Conservation (phyloP, 30 jellyfish, hydroid and myxozoan species). For the Aurelia sp. region DNA sequence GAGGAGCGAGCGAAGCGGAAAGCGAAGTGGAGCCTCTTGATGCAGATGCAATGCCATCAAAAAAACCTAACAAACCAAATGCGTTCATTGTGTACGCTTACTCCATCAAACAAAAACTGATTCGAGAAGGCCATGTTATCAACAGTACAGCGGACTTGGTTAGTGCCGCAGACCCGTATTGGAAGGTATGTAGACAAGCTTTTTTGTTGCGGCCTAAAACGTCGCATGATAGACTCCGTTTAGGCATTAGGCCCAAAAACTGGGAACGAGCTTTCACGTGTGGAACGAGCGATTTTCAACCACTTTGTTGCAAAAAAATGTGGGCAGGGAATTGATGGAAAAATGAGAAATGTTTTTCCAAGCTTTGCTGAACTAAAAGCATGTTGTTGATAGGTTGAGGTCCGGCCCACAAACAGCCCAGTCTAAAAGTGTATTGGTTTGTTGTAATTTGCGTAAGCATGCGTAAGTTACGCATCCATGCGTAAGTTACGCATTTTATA, state of each 20-base stretch:
- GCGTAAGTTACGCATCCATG: too few species aligned
- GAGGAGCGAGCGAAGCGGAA: too few species aligned
- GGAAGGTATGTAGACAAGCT: constrained; percentile 71
- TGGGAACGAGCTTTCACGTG: neutral
- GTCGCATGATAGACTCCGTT: neutral
- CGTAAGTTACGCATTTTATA: too few species aligned
- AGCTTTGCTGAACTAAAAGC: too few species aligned
- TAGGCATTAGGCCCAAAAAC: neutral
- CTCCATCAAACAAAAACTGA: constrained; percentile 71
- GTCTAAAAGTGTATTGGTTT: too few species aligned
- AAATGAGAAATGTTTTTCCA: too few species aligned
- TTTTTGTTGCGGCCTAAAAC: neutral
- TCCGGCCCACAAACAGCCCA: too few species aligned
- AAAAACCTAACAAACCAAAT: constrained; percentile 61
- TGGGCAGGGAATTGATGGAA: too few species aligned
- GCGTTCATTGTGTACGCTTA: constrained; percentile 82
- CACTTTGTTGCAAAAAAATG: too few species aligned
- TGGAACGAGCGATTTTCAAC: neutral
- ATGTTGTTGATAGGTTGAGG: too few species aligned
- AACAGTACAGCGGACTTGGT: constrained; percentile 72
- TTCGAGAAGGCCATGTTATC: constrained; percentile 80
- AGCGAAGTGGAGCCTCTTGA: too few species aligned
- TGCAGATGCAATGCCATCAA: constrained; percentile 59
- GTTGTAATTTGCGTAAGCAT: too few species aligned
- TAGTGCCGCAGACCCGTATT: constrained; percentile 83